Base-by-base conservation (phyloP, 1,140 invertebrate genomes). In the Pteromalus puparum region DNA sequence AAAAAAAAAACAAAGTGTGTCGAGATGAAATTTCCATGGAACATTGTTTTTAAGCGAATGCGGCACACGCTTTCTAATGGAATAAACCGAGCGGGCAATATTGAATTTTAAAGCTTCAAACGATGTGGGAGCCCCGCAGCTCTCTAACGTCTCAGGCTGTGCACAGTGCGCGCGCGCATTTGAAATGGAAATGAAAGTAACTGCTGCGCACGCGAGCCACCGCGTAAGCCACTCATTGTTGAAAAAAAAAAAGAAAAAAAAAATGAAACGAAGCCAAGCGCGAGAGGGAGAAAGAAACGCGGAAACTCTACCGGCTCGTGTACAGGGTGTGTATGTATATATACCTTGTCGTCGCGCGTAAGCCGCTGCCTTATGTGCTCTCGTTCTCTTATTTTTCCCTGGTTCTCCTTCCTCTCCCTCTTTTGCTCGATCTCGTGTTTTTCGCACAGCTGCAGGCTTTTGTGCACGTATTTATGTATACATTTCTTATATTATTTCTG, bases 121-220 rank as follows among this genome's bases (percentile, higher is more conserved):
- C 73, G 38, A n/a, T n/a, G 53, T 21, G 21, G 13, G 46, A 48
- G 46, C 15, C 12, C 1, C 13, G 13, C 46, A 12, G 46, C 42
- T 12, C 1, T 13, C 1, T 13, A 46, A 1, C 15, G 28, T 46
- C 34, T 30, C 38, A 30, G 9, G 15, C 73, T 34, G 30, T 21
- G n/a, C n/a, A n/a, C n/a, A n/a, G 46, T 38, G 12, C 42, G 74
- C 46, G 24, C 21, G 34, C 79, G 42, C 67, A 81, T 81, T 72
- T 81, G 79, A 81, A 81, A 81, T 81, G 79, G 65, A 72, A 81
- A 81, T 81, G 79, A 81, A 30, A 68, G 77, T 79, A 79, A 79
- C 77, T 46, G 77, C 28, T 61, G 61, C 30, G 72, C 21, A n/a
- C 26, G 77, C 72, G 72, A n/a, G 72, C 21, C 34, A 2, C 74